Conservation (phyloP, 1,140 invertebrate species). For the Diachasma alloeum region DNA sequence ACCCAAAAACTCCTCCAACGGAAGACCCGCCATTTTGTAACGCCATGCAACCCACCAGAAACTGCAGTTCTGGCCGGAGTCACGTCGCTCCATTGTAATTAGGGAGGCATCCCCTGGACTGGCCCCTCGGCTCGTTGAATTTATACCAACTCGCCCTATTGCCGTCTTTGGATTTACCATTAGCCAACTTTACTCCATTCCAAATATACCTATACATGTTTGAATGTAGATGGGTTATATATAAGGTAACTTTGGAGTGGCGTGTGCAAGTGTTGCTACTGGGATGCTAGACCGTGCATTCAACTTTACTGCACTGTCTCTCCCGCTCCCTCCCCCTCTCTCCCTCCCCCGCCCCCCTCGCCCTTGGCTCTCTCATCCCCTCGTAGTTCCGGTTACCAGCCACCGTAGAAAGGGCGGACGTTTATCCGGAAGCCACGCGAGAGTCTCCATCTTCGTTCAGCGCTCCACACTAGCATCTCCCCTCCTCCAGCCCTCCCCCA, state of each 20-base stretch:
- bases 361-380: neutral
- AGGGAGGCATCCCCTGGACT: conserved; percentile 16
- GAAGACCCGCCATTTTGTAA: neutral
- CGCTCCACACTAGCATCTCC: neutral
- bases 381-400: conserved; percentile 25
- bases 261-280: conserved; percentile 13
- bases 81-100: conserved; percentile 31
- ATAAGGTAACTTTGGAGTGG: conserved; percentile 13
- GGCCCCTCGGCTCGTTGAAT: conserved; percentile 16
- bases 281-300: conserved; percentile 1
- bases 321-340: neutral
- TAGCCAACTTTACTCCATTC: neutral
- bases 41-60: neutral
- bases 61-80: neutral
- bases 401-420: conserved; percentile 41
- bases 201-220: neutral
- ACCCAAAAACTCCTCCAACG: too few relatives aligned
- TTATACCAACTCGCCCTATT: conserved; percentile 20
- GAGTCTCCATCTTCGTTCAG: conserved; percentile 34
- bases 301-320: neutral
- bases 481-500: conserved; percentile 23
- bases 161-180: conserved; percentile 18
- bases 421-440: conserved; percentile 46
- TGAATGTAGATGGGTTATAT: neutral
- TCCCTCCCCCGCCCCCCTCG: neutral